phyloP scores from a whole-genome alignment of 2,797 vertebrate species.

The Rhinogobio ventralis region DNA sequence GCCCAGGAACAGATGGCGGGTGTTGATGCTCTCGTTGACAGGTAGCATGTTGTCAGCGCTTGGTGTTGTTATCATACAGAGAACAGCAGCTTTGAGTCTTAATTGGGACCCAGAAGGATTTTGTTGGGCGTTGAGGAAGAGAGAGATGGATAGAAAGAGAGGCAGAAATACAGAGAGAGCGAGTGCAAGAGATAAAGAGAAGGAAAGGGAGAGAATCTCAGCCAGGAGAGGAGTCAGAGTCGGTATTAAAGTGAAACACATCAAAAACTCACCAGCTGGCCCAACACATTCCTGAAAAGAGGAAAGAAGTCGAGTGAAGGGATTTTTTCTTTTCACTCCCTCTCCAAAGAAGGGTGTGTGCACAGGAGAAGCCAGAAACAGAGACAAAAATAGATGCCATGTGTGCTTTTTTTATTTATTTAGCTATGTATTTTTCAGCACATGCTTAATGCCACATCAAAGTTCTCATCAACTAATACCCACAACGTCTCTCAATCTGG shows the following conservation, averaged over 20 bases:
- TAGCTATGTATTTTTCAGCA: slow-evolving; percentile 56
- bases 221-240: slow-evolving; percentile 64
- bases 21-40: slow-evolving; percentile 91
- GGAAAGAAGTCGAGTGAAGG: slow-evolving; percentile 47
- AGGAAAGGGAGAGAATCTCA: slow-evolving; percentile 60
- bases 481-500: slow-evolving; percentile 54
- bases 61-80: slow-evolving; percentile 88
- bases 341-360: slow-evolving; percentile 33
- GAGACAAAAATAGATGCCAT: slow-evolving; percentile 62
- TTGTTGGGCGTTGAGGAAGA: slow-evolving; percentile 72
- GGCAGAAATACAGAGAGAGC: slow-evolving; percentile 52
- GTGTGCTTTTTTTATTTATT: slow-evolving; percentile 56
- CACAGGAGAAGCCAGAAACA: slow-evolving; percentile 53
- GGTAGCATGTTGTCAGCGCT: slow-evolving; percentile 91
- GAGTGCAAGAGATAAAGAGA: slow-evolving; percentile 49
- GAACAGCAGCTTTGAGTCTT: slow-evolving; percentile 91
- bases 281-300: slow-evolving; percentile 61
- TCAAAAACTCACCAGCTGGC: slow-evolving; percentile 77
- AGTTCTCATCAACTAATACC: slow-evolving; percentile 65
- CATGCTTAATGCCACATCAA: slow-evolving; percentile 63
- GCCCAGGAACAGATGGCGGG: slow-evolving; percentile 89
- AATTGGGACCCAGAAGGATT: slow-evolving; percentile 96
- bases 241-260: slow-evolving; percentile 75
- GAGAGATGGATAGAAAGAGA: slow-evolving; percentile 58
- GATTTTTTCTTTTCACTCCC: slow-evolving; percentile 30